A percentile compares a stretch with the other conserved stretches of the same genome.
These are phyloP conservation scores for Numida meleagris DNA, from an alignment of 2,113 vertebrate species.

Conservation along the genomic window DNA sequence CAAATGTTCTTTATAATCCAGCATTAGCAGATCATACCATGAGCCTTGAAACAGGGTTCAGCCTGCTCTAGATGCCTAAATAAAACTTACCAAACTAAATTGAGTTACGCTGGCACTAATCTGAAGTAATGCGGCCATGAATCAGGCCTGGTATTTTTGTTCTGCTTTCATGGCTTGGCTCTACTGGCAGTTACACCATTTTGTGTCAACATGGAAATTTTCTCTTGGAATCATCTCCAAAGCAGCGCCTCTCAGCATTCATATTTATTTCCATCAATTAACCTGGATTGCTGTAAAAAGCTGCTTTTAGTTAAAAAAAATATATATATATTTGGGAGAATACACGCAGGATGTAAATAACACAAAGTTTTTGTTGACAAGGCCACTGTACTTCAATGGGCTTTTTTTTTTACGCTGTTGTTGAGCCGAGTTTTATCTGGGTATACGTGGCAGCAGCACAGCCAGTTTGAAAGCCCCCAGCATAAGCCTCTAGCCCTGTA, in stretches of 20 bases:
- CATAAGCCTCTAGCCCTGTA: background rate
- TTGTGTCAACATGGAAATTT: rapidly evolving
- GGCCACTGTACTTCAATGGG: background rate
- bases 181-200: background rate
- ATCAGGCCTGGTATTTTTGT: conserved; percentile 2
- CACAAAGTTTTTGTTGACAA: background rate
- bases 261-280: conserved; percentile 5
- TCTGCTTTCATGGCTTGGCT: background rate
- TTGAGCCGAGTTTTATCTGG: background rate
- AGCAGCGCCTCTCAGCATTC: background rate
- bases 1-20: conserved; percentile 22
- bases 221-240: background rate
- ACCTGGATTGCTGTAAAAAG: background rate
- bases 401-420: background rate
- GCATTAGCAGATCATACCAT: background rate
- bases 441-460: background rate
- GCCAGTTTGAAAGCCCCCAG: background rate
- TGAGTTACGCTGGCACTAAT: background rate
- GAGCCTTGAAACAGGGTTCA: background rate
- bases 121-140: background rate
- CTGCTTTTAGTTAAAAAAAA: background rate
- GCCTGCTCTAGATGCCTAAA: background rate
- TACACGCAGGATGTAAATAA: background rate
- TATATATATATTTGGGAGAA: background rate
- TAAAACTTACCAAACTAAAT: background rate